Percentiles rank a stretch among this genome's conserved stretches.
Conservation (phyloP, 2,113 vertebrate genomes). For the Maccullochella peelii region DNA sequence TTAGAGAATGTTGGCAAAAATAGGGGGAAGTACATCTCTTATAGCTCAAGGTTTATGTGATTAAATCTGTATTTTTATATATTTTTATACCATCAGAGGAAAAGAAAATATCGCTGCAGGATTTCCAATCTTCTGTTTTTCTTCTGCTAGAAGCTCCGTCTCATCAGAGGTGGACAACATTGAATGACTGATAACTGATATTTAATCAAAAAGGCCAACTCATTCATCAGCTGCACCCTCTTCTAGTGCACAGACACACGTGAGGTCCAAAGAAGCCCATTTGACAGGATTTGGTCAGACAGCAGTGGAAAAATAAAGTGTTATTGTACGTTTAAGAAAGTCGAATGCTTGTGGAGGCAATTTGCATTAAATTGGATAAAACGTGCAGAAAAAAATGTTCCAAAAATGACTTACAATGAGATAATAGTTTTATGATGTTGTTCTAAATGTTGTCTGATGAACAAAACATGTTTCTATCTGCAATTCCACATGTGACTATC, state of each 20-base stretch:
- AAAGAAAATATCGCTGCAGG: neutral
- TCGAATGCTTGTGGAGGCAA: neutral
- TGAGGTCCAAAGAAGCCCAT: neutral
- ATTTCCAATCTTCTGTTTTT: too few species aligned
- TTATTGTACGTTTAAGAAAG: neutral
- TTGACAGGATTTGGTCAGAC: neutral
- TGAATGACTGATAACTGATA: slow-evolving; percentile 6
- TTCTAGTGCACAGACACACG: too few species aligned
- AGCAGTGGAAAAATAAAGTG: neutral
- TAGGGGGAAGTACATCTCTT: neutral
- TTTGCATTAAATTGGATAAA: neutral
- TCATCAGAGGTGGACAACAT: neutral
- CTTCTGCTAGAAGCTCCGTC: neutral
- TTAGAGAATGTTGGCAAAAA: too few species aligned
- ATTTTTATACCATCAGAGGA: neutral
- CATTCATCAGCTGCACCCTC: neutral
- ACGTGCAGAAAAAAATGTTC: neutral
- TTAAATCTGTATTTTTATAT: neutral
- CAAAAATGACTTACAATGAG: too few species aligned
- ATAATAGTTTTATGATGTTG: too few species aligned
- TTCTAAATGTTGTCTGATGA: too few species aligned
- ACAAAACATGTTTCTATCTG: too few species aligned
- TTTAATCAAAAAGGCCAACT: neutral
- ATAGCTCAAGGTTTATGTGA: neutral
- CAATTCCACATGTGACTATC: neutral